Conservation (phyloP, 2,113 vertebrate species). For the Sinosuthora webbiana region DNA sequence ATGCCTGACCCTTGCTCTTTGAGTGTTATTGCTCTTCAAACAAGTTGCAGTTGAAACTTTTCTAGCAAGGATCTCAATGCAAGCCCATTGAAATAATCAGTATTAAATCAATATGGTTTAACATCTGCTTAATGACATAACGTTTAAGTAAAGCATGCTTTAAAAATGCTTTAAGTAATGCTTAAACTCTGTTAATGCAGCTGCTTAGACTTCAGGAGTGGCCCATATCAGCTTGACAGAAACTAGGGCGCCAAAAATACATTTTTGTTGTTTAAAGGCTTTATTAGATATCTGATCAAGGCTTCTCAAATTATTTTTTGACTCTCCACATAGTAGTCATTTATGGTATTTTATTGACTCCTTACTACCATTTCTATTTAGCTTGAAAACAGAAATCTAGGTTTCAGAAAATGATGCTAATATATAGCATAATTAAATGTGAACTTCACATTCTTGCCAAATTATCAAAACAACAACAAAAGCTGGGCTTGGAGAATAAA, state of each 20-base stretch:
- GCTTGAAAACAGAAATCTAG: neutral
- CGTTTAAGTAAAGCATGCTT: neutral
- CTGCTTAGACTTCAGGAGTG: neutral
- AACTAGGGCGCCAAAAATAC: neutral
- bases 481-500: neutral
- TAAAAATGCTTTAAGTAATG: too few relatives aligned
- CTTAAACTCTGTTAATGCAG: neutral
- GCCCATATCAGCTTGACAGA: neutral
- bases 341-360: neutral
- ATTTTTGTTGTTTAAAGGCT: neutral
- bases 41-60: neutral
- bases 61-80: neutral
- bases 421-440: neutral
- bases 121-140: neutral
- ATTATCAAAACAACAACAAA: neutral
- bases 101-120: neutral
- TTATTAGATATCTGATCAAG: neutral
- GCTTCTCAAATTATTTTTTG: neutral
- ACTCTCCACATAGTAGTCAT: neutral
- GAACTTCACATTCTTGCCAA: neutral
- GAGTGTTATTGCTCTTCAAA: neutral
- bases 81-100: neutral
- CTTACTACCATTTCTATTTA: neutral
- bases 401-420: neutral
- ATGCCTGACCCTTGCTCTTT: fast-evolving